Conservation (phyloP, 2,888 invertebrate genomes). For the Mactromeris polynyma region DNA sequence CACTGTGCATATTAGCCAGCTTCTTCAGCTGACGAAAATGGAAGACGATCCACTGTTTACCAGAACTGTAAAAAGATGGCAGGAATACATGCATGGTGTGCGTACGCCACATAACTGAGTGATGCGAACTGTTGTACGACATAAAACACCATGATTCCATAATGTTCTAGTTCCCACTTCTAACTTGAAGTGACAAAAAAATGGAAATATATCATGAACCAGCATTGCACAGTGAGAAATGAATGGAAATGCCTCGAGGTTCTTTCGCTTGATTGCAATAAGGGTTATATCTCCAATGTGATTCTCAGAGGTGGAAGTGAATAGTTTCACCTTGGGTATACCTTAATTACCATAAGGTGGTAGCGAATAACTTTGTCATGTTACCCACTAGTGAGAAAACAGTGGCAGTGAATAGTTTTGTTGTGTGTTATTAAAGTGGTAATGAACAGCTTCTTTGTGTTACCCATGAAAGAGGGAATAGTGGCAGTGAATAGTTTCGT, state of each 20-base stretch:
- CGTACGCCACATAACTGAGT: slow-evolving; percentile 95
- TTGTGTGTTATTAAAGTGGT: not conserved
- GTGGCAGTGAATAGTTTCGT: not conserved
- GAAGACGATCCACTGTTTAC: slow-evolving; percentile 92
- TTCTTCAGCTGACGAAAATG: slow-evolving; percentile 93
- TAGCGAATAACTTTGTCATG: not conserved
- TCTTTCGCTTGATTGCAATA: not conserved
- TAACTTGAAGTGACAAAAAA: not conserved
- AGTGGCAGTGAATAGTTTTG: not conserved
- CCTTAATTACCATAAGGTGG: not conserved
- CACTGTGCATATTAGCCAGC: slow-evolving; percentile 98
- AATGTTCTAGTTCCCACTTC: not conserved
- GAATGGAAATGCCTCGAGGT: not conserved
- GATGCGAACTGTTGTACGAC: not conserved
- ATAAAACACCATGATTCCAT: not conserved
- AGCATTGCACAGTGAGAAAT: not conserved
- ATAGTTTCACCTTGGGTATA: not conserved
- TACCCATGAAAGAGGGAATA: not conserved
- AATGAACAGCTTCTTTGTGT: not conserved
- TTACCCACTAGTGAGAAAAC: not conserved
- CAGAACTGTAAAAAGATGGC: slow-evolving; percentile 96
- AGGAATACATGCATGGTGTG: slow-evolving; percentile 98
- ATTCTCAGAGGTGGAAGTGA: not conserved
- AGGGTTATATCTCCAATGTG: not conserved
- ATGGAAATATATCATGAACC: not conserved